These are phyloP conservation scores for Sinocyclocheilus grahami DNA, from an alignment of 2,113 vertebrate genomes.

Conservation along the genomic window DNA sequence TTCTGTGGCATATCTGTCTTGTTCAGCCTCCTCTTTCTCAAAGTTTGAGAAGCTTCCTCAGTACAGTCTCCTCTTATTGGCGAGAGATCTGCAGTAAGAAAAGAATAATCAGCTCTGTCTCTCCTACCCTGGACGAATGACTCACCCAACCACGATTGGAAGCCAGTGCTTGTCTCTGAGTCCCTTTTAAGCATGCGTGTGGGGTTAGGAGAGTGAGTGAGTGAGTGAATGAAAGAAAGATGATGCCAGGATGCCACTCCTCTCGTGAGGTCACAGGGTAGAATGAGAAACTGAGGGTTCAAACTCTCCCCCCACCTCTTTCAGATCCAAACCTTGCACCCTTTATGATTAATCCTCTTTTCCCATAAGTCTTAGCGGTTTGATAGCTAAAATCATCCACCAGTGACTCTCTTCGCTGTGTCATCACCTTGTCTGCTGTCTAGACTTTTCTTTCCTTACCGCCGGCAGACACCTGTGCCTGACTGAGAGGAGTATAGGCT, in stretches of 20 bases:
- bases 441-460: conserved; percentile 4
- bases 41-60: background rate
- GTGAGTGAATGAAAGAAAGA: conserved; percentile 44
- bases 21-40: background rate
- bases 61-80: conserved; percentile 17
- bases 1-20: conserved; percentile 84
- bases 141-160: conserved; percentile 32
- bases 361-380: background rate
- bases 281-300: conserved; percentile 62
- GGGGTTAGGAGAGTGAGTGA: conserved; percentile 40
- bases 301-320: conserved; percentile 16
- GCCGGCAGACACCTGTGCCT: conserved; percentile 34
- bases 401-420: background rate
- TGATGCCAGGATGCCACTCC: conserved; percentile 62
- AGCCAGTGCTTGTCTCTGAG: conserved; percentile 51
- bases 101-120: conserved; percentile 44
- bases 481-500: conserved; percentile 1
- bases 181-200: conserved; percentile 49
- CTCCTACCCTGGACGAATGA: conserved; percentile 22
- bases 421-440: conserved; percentile 15
- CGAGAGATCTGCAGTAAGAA: conserved; percentile 3
- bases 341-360: conserved; percentile 8
- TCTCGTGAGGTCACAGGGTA: conserved; percentile 70
- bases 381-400: conserved; percentile 1
- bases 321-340: conserved; percentile 8